Evolutionary conservation across 2,888 invertebrate genomes (phyloP).

Genomic region (Scaptomyza parva): DNA sequence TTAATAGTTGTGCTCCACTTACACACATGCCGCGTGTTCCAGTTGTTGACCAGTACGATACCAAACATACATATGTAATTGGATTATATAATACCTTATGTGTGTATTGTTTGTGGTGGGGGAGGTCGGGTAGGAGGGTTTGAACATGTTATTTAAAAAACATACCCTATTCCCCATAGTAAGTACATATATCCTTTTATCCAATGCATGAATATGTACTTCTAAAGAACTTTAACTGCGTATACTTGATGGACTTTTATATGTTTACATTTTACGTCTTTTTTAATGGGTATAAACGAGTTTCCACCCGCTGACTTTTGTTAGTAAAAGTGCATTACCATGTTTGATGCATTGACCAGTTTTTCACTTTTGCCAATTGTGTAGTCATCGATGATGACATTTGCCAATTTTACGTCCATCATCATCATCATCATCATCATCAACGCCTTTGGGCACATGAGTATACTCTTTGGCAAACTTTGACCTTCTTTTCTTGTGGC

Average conservation of each 20-base stretch:
- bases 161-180: not conserved
- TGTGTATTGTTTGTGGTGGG: too few relatives aligned
- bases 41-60: slow-evolving; percentile 31
- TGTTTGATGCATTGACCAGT: slow-evolving; percentile 36
- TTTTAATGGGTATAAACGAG: too few relatives aligned
- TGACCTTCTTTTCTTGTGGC: slow-evolving; percentile 28
- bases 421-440: not conserved
- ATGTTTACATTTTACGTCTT: not conserved
- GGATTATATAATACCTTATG: slow-evolving; percentile 8
- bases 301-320: slow-evolving; percentile 1
- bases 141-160: too few relatives aligned
- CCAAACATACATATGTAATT: slow-evolving; percentile 9
- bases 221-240: not conserved
- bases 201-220: not conserved
- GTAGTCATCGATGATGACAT: slow-evolving; percentile 11
- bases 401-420: slow-evolving; percentile 9
- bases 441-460: not conserved
- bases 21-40: slow-evolving; percentile 21
- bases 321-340: slow-evolving; percentile 40
- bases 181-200: too few relatives aligned
- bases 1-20: slow-evolving; percentile 42
- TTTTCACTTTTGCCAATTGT: not conserved
- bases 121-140: too few relatives aligned
- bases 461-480: slow-evolving; percentile 15
- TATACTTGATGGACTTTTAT: not conserved